These are phyloP conservation scores for Sus cebifrons DNA, from an alignment of 2,797 vertebrate species.

Conservation along the genomic window DNA sequence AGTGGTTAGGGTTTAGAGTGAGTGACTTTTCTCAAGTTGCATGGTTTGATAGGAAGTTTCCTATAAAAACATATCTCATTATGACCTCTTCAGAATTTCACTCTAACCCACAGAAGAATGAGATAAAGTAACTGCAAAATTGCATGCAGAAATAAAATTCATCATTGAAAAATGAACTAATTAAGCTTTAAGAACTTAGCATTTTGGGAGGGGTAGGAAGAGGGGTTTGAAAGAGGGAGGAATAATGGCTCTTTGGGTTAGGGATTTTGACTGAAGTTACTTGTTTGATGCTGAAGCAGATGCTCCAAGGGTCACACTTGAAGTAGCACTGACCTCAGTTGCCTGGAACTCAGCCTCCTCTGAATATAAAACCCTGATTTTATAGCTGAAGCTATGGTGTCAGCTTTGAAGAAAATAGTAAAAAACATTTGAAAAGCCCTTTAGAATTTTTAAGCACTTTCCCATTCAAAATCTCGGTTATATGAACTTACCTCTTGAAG, in stretches of 20 bases:
- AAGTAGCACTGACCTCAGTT: background rate
- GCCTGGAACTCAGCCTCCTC: background rate
- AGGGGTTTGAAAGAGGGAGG: background rate
- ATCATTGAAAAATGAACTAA: background rate
- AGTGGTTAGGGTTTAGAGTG: background rate
- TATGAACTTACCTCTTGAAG: background rate
- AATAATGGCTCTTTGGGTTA: background rate
- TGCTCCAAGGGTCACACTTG: background rate
- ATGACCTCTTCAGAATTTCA: background rate
- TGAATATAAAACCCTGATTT: background rate
- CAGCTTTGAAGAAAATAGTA: background rate
- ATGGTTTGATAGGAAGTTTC: background rate
- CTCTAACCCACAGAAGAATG: background rate
- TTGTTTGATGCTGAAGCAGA: slow-evolving; percentile 1
- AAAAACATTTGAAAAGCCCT: background rate
- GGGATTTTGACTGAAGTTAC: background rate
- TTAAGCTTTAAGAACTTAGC: background rate
- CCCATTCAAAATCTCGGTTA: background rate
- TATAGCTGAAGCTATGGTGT: background rate
- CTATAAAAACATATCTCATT: background rate
- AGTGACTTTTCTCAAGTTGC: background rate
- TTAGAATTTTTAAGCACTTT: slow-evolving; percentile 40
- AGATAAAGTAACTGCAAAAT: background rate
- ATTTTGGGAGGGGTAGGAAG: background rate
- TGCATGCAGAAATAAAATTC: background rate